These are phyloP conservation scores for Aromia moschata DNA, from an alignment of 2,888 invertebrate genomes.

Conservation along the genomic window DNA sequence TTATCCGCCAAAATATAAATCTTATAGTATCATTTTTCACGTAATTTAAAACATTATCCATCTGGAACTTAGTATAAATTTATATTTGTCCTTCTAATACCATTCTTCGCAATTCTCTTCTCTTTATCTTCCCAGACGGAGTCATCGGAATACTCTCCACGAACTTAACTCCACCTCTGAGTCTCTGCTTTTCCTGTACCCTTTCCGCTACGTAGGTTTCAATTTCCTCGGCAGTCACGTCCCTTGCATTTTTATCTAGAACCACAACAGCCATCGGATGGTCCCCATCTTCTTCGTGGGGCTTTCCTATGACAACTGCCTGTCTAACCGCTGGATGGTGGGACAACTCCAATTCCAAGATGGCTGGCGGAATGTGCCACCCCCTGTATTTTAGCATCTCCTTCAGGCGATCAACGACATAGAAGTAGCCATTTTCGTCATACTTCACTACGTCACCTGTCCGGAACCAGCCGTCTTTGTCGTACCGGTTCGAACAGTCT, in stretches of 20 bases:
- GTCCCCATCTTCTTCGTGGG: constrained; percentile 54
- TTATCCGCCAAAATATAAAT: no score
- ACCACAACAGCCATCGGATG: constrained; percentile 52
- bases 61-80: no score
- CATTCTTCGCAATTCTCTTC: constrained; percentile 39
- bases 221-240: constrained; percentile 48
- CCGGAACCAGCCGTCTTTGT: constrained; percentile 64
- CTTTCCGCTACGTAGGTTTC: constrained; percentile 48
- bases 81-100: constrained; percentile 28
- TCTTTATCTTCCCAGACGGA: constrained; percentile 54
- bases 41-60: no score
- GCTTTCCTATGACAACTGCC: constrained; percentile 52
- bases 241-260: constrained; percentile 35
- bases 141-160: constrained; percentile 52
- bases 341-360: constrained; percentile 49
- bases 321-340: constrained; percentile 52
- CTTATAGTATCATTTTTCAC: no score
- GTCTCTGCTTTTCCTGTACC: constrained; percentile 52
- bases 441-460: constrained; percentile 67
- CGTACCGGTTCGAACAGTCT: constrained; percentile 61
- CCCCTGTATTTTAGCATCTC: constrained; percentile 65
- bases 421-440: constrained; percentile 64
- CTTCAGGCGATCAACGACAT: constrained; percentile 65
- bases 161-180: constrained; percentile 55
- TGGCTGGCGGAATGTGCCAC: constrained; percentile 62